Evolutionary conservation across 2,113 vertebrate genomes (phyloP).

Genomic region (Perca flavescens): DNA sequence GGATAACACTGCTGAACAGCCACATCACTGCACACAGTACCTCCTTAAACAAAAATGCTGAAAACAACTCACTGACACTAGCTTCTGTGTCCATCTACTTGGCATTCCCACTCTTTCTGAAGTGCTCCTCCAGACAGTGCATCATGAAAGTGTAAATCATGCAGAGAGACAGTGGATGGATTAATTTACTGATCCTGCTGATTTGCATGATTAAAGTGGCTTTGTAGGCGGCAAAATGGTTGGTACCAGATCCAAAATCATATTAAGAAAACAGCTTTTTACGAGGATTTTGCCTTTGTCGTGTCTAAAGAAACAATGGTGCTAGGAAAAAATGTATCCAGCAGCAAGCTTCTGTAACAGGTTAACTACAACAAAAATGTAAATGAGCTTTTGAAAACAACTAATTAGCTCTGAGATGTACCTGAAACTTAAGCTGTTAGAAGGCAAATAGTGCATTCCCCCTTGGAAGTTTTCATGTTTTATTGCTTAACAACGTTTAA

Average conservation of each 20-base stretch:
- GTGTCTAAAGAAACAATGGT: not conserved
- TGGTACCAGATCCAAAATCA: not conserved
- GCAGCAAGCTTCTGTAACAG: not conserved
- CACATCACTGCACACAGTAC: not conserved
- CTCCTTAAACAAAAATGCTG: not conserved
- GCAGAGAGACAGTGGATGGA: slow-evolving; percentile 9
- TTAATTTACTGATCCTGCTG: slow-evolving; percentile 3
- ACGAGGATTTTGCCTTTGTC: not conserved
- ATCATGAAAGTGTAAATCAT: slow-evolving; percentile 31
- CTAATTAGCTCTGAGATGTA: not conserved
- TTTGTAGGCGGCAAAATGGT: slow-evolving; percentile 9
- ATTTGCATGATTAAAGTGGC: slow-evolving; percentile 67
- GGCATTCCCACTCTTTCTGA: slow-evolving; percentile 10
- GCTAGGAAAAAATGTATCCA: not conserved
- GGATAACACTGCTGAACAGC: not conserved
- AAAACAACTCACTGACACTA: slow-evolving; percentile 14
- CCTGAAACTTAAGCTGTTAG: not conserved
- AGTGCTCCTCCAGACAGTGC: slow-evolving; percentile 35
- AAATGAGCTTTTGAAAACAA: not conserved
- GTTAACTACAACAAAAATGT: not conserved
- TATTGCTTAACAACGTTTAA: no score
- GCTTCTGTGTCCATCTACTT: not conserved
- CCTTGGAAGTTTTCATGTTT: not conserved
- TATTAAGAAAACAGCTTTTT: not conserved
- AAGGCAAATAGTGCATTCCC: not conserved